Evolutionary conservation across 2,888 invertebrate genomes (phyloP), one percentile per base, ranked within the genome.

Genomic region (Agrochola lychnidis): DNA sequence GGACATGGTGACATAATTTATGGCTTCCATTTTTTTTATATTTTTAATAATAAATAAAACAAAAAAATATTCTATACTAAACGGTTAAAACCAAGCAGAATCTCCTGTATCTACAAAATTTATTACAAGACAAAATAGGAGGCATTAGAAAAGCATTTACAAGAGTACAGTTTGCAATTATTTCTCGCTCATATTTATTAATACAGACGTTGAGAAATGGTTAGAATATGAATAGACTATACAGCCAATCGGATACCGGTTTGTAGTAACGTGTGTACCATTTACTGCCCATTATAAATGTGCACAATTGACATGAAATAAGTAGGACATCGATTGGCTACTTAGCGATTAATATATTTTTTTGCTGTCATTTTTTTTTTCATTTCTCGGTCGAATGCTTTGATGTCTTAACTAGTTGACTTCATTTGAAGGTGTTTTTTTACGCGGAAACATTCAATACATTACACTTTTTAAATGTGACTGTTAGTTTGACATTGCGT

Each of bases 341-440:
- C 88, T 90, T 88, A 85, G 82, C 85, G 82, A 89, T 89, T 84
- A 87, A 87, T 86, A 76, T 85, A 57, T 82, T 83, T 87, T 90
- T 87, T 86, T 81, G 69, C 80, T 67, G 78, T 70, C 79, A 80
- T 77, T 82, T 88, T 82, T 82, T 77, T 86, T 79, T 63, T n/a
- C 5, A 85, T 78, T 87, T 76, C 68, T 79, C 87, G 89, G 82
- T 86, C 76, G 77, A 88, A 84, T 81, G 76, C 82, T 81, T 89
- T 89, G 91, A 91, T 90, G 88, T 89, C 88, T 90, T 88, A 87
- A 89, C 86, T 84, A 81, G 83, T 83, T 83, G 83, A 79, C 73
- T 81, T 77, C 72, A 70, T 77, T 70, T 73, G 66, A 70, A 78
- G 80, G 82, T 79, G 82, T 87, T 85, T 84, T 82, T 88, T 73